These are phyloP conservation scores for Stictocephala bisonia DNA, from an alignment of 2,888 invertebrate species.

Conservation along the genomic window DNA sequence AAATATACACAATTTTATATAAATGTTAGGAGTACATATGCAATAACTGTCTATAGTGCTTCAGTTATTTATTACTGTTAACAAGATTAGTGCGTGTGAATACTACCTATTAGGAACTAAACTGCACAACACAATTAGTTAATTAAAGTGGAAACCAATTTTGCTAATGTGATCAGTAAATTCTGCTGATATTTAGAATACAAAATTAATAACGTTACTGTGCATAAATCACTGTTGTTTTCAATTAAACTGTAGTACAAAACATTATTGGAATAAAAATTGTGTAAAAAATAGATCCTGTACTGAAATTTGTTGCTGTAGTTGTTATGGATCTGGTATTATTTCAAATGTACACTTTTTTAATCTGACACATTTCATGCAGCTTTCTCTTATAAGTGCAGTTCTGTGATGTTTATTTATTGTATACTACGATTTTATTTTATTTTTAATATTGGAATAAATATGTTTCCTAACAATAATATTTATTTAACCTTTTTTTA, in stretches of 20 bases:
- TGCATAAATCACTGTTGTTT: too few species aligned
- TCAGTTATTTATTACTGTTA: conserved; percentile 29
- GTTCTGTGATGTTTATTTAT: conserved; percentile 41
- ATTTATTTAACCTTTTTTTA: too few species aligned
- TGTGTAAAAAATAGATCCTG: too few species aligned
- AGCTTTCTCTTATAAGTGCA: conserved; percentile 23
- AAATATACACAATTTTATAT: conserved; percentile 48
- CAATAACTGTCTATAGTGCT: conserved; percentile 38
- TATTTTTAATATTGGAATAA: conserved; percentile 17
- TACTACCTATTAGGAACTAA: background rate
- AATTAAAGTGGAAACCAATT: too few species aligned
- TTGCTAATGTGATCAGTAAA: too few species aligned
- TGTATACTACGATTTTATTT: conserved; percentile 23
- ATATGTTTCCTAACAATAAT: conserved; percentile 39
- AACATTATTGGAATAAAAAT: too few species aligned
- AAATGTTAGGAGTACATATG: conserved; percentile 48
- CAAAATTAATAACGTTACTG: too few species aligned
- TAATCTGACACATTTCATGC: background rate
- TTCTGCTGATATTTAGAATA: too few species aligned
- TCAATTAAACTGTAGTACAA: too few species aligned
- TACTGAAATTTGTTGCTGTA: too few species aligned
- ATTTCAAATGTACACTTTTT: too few species aligned
- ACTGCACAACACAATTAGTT: conserved; percentile 7
- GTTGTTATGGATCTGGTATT: too few species aligned
- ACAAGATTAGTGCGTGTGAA: conserved; percentile 11